A percentile compares a stretch with the other conserved stretches of the same genome.
Evolutionary conservation across 2,797 vertebrate genomes (phyloP).

Genomic region (Tachyglossus aculeatus): DNA sequence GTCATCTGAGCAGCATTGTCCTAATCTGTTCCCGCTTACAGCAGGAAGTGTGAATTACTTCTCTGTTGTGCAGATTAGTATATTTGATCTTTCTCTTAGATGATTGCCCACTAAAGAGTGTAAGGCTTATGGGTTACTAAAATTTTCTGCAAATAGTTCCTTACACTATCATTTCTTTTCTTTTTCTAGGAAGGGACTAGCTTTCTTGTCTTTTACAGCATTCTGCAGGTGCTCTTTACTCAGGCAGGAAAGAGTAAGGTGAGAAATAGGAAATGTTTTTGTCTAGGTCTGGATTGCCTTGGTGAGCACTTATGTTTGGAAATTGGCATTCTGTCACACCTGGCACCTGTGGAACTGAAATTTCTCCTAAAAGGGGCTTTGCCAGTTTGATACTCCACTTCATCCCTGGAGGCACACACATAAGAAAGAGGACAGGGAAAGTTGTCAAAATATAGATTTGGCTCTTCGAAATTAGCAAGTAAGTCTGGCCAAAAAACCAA

Average conservation of each 20-base stretch:
- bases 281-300: not conserved
- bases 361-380: not conserved
- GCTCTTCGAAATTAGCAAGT: not conserved
- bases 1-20: not conserved
- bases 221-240: not conserved
- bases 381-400: constrained; percentile 2
- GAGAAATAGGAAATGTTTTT: not conserved
- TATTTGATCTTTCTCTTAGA: no score
- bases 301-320: not conserved
- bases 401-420: not conserved
- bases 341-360: constrained; percentile 5
- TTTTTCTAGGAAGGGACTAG: not conserved
- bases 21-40: no score
- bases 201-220: not conserved
- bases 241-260: not conserved
- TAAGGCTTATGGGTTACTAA: no score
- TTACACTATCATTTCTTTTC: not conserved
- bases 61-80: no score
- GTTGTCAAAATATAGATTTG: not conserved
- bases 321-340: not conserved
- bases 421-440: not conserved
- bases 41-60: no score
- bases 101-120: no score
- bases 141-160: no score
- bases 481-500: no score